phyloP scores from a whole-genome alignment of 1,140 invertebrate genomes.

The Phortica variegata region DNA sequence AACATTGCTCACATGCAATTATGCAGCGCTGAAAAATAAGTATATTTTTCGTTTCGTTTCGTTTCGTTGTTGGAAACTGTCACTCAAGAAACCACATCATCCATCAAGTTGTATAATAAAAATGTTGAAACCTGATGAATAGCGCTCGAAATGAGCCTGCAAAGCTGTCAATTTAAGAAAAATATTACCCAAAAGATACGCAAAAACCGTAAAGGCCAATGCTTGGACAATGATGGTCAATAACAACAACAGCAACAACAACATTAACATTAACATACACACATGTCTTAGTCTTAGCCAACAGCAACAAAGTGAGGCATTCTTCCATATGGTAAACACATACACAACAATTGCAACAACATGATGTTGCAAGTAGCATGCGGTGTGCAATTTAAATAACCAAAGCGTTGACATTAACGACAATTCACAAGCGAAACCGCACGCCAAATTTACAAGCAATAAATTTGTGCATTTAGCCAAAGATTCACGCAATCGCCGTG shows the following conservation, averaged over 20 bases:
- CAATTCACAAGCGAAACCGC: constrained; percentile 52
- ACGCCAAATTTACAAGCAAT: constrained; percentile 46
- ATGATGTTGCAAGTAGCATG: too few relatives aligned
- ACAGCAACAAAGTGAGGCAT: too few relatives aligned
- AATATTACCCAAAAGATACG: constrained; percentile 39
- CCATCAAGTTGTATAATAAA: constrained; percentile 56
- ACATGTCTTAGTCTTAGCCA: too few relatives aligned
- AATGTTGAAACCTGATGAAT: constrained; percentile 54
- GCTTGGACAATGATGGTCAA: background rate
- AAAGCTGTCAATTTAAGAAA: constrained; percentile 57
- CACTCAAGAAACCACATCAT: constrained; percentile 45
- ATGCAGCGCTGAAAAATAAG: too few relatives aligned
- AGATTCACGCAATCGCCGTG: constrained; percentile 8
- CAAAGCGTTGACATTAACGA: constrained; percentile 44
- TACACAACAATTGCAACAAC: too few relatives aligned
- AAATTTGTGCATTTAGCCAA: constrained; percentile 21
- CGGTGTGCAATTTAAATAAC: too few relatives aligned
- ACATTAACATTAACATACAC: too few relatives aligned
- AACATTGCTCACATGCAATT: constrained; percentile 45
- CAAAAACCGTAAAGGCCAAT: constrained; percentile 10
- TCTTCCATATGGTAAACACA: too few relatives aligned
- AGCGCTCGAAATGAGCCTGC: constrained; percentile 55
- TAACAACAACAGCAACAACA: too few relatives aligned
- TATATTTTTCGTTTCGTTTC: constrained; percentile 9
- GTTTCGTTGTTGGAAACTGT: constrained; percentile 20